phyloP scores from a whole-genome alignment of 2,113 vertebrate species.

The Amia ocellicauda region DNA sequence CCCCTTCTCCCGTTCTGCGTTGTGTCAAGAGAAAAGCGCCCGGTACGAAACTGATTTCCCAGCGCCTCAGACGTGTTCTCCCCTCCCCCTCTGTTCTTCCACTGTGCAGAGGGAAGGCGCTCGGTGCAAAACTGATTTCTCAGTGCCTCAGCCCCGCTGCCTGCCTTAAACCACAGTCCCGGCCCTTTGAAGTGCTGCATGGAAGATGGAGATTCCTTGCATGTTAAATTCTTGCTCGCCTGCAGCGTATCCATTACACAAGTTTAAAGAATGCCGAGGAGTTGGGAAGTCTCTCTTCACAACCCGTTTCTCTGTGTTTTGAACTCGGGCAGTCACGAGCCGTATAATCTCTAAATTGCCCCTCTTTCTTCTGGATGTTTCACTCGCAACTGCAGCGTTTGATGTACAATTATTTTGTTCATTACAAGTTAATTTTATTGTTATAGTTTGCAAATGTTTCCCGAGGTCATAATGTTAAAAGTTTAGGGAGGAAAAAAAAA shows the following conservation, averaged over 20 bases:
- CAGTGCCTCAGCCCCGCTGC: constrained; percentile 44
- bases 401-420: constrained; percentile 78
- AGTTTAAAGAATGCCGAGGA: constrained; percentile 70
- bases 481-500: constrained; percentile 57
- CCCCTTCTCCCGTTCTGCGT: constrained; percentile 47
- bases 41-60: too few relatives aligned
- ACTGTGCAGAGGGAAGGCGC: constrained; percentile 38
- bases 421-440: constrained; percentile 80
- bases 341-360: constrained; percentile 74
- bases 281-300: constrained; percentile 63
- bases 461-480: constrained; percentile 69
- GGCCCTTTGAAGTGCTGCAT: constrained; percentile 64
- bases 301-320: constrained; percentile 72
- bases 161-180: constrained; percentile 35
- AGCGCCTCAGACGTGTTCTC: too few relatives aligned
- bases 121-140: constrained; percentile 32
- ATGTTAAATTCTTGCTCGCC: constrained; percentile 69
- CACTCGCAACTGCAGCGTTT: constrained; percentile 57
- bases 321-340: constrained; percentile 68
- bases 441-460: constrained; percentile 75
- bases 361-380: constrained; percentile 54
- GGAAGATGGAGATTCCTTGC: constrained; percentile 70
- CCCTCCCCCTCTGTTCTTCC: constrained; percentile 62
- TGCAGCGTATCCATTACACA: constrained; percentile 71
- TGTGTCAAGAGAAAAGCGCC: too few relatives aligned